Percentiles rank a stretch among this genome's conserved stretches.
phyloP scores from a whole-genome alignment of 2,113 vertebrate species.

The Cinclus cinclus region DNA sequence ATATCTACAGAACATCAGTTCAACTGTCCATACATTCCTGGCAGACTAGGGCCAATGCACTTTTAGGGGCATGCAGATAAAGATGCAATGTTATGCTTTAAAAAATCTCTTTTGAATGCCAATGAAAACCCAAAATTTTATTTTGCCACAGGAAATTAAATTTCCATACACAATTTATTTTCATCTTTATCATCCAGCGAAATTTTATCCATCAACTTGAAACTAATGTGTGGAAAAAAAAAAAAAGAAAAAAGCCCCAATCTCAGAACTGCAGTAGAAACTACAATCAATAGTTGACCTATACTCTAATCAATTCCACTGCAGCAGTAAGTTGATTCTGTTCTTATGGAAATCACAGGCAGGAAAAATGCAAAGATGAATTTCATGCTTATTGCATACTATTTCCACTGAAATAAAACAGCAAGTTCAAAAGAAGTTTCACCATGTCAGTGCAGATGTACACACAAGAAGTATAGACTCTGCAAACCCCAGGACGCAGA shows the following conservation, averaged over 20 bases:
- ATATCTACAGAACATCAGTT: not conserved
- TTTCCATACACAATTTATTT: not conserved
- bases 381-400: fast-evolving
- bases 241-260: not conserved
- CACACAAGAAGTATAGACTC: not conserved
- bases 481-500: not conserved
- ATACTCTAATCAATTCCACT: not conserved
- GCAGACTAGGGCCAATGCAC: not conserved
- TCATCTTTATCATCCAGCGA: not conserved
- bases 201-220: not conserved
- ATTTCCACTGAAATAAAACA: not conserved
- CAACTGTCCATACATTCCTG: not conserved
- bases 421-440: not conserved
- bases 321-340: not conserved
- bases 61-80: not conserved
- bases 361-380: not conserved
- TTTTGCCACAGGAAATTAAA: not conserved
- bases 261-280: not conserved
- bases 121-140: not conserved
- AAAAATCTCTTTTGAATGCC: not conserved
- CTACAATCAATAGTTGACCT: not conserved
- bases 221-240: not conserved
- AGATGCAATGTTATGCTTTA: not conserved
- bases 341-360: not conserved
- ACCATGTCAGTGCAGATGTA: not conserved